Conservation (phyloP, 1,140 invertebrate genomes). For the Saccostrea glomerata region DNA sequence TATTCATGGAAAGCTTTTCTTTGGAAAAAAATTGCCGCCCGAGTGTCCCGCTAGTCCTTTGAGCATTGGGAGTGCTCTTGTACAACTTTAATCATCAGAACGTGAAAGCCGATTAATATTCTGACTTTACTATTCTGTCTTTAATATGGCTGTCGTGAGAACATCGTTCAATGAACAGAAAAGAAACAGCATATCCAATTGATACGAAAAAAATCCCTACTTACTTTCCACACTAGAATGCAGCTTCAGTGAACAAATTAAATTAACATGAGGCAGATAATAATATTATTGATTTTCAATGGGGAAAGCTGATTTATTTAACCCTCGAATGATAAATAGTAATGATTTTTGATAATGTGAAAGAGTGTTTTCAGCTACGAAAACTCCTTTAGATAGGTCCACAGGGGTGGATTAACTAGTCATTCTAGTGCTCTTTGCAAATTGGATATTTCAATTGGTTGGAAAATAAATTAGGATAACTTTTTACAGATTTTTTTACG, state of each 20-base stretch:
- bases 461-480: not conserved
- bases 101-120: not conserved
- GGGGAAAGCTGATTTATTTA: not conserved
- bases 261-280: not conserved
- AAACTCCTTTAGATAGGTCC: not conserved
- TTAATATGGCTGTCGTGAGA: not conserved
- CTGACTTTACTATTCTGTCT: not conserved
- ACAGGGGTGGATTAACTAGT: not conserved
- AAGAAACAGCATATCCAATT: not conserved
- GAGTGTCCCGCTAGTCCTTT: too few relatives aligned
- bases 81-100: not conserved
- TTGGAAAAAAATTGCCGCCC: too few relatives aligned
- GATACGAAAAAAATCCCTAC: not conserved
- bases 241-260: not conserved
- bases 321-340: not conserved
- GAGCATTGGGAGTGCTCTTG: too few relatives aligned
- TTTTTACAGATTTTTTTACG: too few relatives aligned
- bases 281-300: too few relatives aligned
- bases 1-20: too few relatives aligned
- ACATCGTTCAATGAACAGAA: not conserved
- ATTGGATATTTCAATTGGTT: not conserved
- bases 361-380: not conserved
- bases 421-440: not conserved
- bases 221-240: not conserved
- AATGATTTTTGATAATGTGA: not conserved